Evolutionary conservation across 2,888 invertebrate species (phyloP), one percentile per base, ranked within the genome.

Genomic region (Caprella mutica): DNA sequence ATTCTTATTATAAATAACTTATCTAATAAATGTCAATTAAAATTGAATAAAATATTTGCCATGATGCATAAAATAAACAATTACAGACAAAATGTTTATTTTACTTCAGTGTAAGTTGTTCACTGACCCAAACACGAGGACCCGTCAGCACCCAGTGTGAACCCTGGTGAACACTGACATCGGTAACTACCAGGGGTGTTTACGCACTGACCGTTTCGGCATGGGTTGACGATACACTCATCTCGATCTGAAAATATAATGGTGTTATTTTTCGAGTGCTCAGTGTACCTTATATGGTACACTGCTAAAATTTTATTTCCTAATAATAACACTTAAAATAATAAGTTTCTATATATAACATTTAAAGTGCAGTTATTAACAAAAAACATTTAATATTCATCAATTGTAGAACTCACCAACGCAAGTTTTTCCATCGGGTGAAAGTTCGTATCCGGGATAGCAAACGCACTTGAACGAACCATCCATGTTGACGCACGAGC

Each of bases 391-490:
- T 27, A 5, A 44, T 8, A 8, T 21, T 40, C 26, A 44, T 24
- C 5, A 48, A 29, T n/a, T 8, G 40, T 6, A 17, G n/a, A n/a
- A 58, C 64, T 59, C 70, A 80, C 80, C 80, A 61, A 77, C 72
- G 69, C 84, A 85, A 66, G 80, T 79, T 67, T 77, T 78, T 26
- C 81, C 78, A 69, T 81, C 81, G 0, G 77, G 71, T 2, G 81
- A 78, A 26, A 83, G 72, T 21, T 77, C 76, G 67, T 78, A 83
- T 1, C 83, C 83, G 9, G 81, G 78, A 69, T 82, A 81, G 67
- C 83, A 83, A 9, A 82, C 77, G 74, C 90, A 90, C 59, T 81
- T 80, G 73, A 85, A 86, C 1, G 85, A 84, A 1, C 88, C 88
- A 6, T 83, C 81, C 4, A 83, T 81, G 71, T 89, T 88, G 68